Evolutionary conservation across 1,140 invertebrate species (phyloP), one percentile per base, ranked within the genome.

Genomic region (Triops longicaudatus): DNA sequence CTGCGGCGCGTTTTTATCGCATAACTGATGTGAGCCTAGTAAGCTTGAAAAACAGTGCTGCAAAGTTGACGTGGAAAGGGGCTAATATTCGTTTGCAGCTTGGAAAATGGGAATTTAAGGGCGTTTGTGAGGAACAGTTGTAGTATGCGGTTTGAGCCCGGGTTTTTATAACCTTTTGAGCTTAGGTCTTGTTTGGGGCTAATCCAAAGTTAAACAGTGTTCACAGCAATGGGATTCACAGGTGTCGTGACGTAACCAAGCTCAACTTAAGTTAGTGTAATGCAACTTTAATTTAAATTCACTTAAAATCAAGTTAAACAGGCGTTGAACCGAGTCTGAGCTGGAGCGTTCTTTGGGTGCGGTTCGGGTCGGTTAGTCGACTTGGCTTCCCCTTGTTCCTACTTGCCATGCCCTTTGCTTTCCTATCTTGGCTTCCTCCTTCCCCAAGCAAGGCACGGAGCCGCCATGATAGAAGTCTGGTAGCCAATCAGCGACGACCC

Each of bases 301-400:
- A 63, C 50, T 63, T 63, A 63, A 37, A 63, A 63, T 63, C 50
- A 63, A 1, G 50, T 14, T 63, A 63, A 63, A 63, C 50, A 63
- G 17, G 50, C 50, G 50, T 63, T 63, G 50, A 63, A 63, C 50
- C 50, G 50, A 63, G 50, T 63, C 50, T n/a, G 50, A 63, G 50
- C 50, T 63, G 50, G 50, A 63, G 50, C 50, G 50, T 22, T n/a
- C 50, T 63, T 63, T 63, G 50, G 50, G 50, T 63, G 50, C 50
- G 50, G 50, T 63, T 63, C 50, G 50, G 50, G 50, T 63, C 50
- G 50, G 50, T 63, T 63, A 63, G 50, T 22, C 9, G 22, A 63
- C 50, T 63, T 63, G 50, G 50, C 50, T 63, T 63, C 50, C 50
- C 4, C 31, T 37, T 37, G 50, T 63, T 63, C 22, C 50, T 63